Evolutionary conservation across 1,140 invertebrate genomes (phyloP), one percentile per base, ranked within the genome.

Genomic region (Polyergus mexicanus): DNA sequence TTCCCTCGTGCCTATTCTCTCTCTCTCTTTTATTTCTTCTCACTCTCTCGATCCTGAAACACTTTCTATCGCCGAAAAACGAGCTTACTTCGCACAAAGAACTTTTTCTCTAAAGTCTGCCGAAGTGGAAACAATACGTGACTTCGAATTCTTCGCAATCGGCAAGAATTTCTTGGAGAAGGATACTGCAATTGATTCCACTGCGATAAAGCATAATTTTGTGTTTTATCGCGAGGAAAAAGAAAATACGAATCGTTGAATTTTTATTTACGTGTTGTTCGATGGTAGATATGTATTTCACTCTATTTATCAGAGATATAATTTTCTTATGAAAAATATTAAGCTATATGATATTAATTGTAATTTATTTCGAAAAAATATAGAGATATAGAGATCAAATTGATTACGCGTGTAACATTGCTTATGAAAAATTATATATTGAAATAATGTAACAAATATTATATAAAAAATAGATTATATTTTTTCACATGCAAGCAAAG

Each of bases 101-200:
- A 80, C 51, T 89, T 25, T 76, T 58, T 44, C 66, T 85, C 38
- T 35, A 58, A 75, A 74, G 54, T 58, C 80, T 68, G 86, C 66
- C 86, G 38, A 56, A 86, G 56, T 88, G 84, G 76, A 88, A 88
- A 89, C 76, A 76, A 77, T 60, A 71, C 75, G 75, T 56, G 69
- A 47, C 78, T 88, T 63, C 38, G 58, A 85, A 32, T 2, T 69
- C 85, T 83, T 41, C 68, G 4, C 7, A 35, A 54, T 54, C 44
- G 22, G 11, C 35, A 19, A 76, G 10, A 76, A 76, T 44, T 44
- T 44, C 74, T 77, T 32, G 32, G 13, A 32, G 44, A 28, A 10
- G 16, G 62, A 41, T 28, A 51, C 44, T 28, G 22, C 25, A 22
- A 69, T 69, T 32, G 13, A 81, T 71, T 56, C 16, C 10, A 19